phyloP scores from a whole-genome alignment of 2,113 vertebrate species.

The Trematocara macrostoma region DNA sequence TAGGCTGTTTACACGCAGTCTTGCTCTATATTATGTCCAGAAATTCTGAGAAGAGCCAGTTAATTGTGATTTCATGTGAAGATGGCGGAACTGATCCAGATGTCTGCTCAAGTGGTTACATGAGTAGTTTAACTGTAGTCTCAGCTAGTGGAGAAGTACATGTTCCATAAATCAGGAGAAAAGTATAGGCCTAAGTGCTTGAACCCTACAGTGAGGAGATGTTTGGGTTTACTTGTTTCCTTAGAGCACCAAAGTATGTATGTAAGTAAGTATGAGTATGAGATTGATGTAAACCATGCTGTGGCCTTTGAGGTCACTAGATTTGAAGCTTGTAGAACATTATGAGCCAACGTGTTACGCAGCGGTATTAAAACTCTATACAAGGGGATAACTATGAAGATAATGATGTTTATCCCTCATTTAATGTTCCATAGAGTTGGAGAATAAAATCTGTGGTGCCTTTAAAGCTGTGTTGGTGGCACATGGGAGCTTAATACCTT shows the following conservation, averaged over 20 bases:
- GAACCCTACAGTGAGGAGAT: neutral
- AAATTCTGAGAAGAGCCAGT: neutral
- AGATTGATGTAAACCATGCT: neutral
- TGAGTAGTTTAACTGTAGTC: neutral
- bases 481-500: neutral
- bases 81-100: neutral
- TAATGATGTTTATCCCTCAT: neutral
- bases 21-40: neutral
- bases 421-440: neutral
- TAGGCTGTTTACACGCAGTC: neutral
- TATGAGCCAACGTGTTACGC: neutral
- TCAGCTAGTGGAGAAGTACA: neutral
- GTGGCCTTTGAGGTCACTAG: neutral
- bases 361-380: accelerated
- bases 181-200: neutral
- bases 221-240: neutral
- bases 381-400: neutral
- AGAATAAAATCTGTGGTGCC: neutral
- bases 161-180: neutral
- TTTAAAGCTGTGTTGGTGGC: neutral
- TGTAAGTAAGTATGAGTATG: neutral
- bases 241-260: neutral
- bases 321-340: neutral
- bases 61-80: neutral
- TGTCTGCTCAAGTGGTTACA: neutral